Evolutionary conservation across 2,888 invertebrate genomes (phyloP), one percentile per base, ranked within the genome.

Genomic region (Suillia variegata): DNA sequence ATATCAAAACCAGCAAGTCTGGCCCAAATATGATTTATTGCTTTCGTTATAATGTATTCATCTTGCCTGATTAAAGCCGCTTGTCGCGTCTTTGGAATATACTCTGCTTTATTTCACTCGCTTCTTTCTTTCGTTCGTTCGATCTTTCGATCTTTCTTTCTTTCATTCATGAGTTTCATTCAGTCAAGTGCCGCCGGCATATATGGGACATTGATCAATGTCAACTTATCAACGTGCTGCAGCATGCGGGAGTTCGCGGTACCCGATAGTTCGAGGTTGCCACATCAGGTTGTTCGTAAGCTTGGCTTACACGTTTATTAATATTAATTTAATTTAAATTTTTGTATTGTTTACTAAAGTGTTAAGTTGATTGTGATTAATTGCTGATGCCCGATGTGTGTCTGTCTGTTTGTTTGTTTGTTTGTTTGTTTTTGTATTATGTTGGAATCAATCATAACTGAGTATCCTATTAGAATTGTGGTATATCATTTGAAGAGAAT

Each of bases 131-230:
- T 18, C n/a, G 24, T 12, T 49, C 49, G 15, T 13, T 5, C 22
- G 24, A 2, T 49, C 21, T 6, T 49, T 20, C 22, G 24, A 22
- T 49, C 49, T 22, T 52, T 52, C 47, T 13, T 47, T 18, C 34
- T 34, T 17, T 53, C 53, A 53, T 53, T 52, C 17, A 53, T 34
- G 34, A 26, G 12, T 51, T 51, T 51, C 51, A 33, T 51, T 33
- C 33, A 33, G 2, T 21, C 24, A 2, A 26, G 1, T 3, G 33
- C 51, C 34, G 20, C 13, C 34, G 34, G 5, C 20, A 6, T 5
- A n/a, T 45, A 13, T 31, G 5, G 31, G 38, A 15, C 54, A 54
- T 54, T 54, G 54, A 54, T 54, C 54, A 54, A 42, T 54, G 54
- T 54, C 54, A 21, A 45, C 42, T 54, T 54, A 54, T 22, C 24